Evolutionary conservation across 2,888 invertebrate genomes (phyloP), one percentile per base, ranked within the genome.

Genomic region (Sarcophaga carnaria): DNA sequence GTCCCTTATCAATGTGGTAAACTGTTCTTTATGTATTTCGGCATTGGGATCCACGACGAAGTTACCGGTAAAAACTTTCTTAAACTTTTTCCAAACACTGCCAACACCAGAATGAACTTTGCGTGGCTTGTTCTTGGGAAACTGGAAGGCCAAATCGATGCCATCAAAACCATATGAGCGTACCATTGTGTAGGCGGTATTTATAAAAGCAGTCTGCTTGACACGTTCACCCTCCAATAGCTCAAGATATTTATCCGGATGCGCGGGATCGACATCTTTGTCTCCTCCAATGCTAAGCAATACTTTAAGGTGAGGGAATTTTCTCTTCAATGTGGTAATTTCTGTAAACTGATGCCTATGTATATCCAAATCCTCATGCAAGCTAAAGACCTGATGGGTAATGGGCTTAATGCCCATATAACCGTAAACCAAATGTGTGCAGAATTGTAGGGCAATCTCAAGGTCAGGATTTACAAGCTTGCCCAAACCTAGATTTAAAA

Each of bases 91-190:
- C 96, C 96, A 97, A 89, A 96, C 92, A 91, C 93, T 90, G 93
- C 95, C 95, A 88, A 95, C 92, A 4, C 95, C 94, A 63, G 95
- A 94, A 63, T 93, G 96, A 85, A 97, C 95, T 94, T 97, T 97
- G 94, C 97, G 96, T 27, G 97, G 96, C 92, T 96, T 97, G 88
- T 95, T 95, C 75, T 95, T 95, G 2, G 97, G 96, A 94, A 97
- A 97, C 93, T 97, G 96, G 97, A 97, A 98, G 1, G 96, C 96
- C 49, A 98, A 94, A 92, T 98, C 98, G 64, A 98, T 94, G 2
- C 98, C 98, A 92, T 98, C 98, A 89, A 98, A 98, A 17, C 96
- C 96, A 90, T 97, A 96, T 82, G 96, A 96, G 88, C 96, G 96
- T n/a, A 96, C 94, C 63, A 97, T 89, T 0, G 95, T 93, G 27